A percentile compares a stretch with the other conserved stretches of the same genome.
Conservation (phyloP, 2,113 vertebrate genomes). For the Numida meleagris region DNA sequence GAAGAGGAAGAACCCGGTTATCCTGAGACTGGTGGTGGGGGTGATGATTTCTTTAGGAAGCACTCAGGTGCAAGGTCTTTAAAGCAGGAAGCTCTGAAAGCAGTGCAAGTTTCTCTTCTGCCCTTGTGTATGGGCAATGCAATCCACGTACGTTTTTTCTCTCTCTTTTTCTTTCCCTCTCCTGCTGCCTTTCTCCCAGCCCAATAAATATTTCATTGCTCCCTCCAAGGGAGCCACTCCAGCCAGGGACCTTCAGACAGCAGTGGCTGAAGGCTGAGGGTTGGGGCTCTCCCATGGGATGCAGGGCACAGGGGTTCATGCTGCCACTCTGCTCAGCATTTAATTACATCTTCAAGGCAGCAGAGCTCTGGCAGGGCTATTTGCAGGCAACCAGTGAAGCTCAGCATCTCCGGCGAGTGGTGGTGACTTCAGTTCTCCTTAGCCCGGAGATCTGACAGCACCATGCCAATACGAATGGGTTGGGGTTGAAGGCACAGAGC, state of each 20-base stretch:
- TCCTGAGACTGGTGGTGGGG: not conserved
- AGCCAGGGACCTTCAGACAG: not conserved
- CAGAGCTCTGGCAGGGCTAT: not conserved
- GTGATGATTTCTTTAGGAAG: not conserved
- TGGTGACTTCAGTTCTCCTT: not conserved
- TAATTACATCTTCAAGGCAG: not conserved
- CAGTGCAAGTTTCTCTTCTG: not conserved
- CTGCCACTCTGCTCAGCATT: not conserved
- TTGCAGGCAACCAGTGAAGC: not conserved
- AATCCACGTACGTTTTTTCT: not conserved
- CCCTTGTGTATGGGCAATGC: not conserved
- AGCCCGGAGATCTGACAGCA: not conserved
- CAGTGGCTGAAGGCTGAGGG: not conserved
- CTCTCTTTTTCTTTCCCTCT: not conserved
- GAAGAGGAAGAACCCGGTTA: not conserved
- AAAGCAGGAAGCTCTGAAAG: not conserved
- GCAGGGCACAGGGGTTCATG: fast-evolving
- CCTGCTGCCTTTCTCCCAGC: not conserved
- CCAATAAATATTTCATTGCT: not conserved
- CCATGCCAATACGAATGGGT: not conserved
- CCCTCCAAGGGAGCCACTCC: not conserved
- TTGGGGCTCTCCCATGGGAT: fast-evolving
- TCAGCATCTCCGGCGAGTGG: not conserved
- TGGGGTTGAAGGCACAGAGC: not conserved
- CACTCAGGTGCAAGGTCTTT: not conserved